Evolutionary conservation across 2,797 vertebrate genomes (phyloP), one percentile per base, ranked within the genome.

Genomic region (Halcyon smyrnensis): DNA sequence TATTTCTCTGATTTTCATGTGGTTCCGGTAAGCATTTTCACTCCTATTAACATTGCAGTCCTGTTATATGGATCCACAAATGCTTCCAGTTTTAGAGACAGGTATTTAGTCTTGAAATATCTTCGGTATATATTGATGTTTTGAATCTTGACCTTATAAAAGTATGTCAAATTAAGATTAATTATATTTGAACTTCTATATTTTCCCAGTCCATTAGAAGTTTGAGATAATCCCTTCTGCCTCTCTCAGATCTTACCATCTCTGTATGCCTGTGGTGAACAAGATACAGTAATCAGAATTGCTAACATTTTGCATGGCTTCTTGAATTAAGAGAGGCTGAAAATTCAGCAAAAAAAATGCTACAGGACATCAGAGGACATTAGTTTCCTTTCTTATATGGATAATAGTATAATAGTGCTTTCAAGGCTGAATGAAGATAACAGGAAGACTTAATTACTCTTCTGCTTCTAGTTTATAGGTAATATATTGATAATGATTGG

Each of bases 121-220:
- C 43, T 87, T 68, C 45, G 36, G 18, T 68, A 64, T 84, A 91
- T 76, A n/a, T 54, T 63, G 21, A 39, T 43, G 14, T 57, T 93
- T 30, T 36, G 32, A 91, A 54, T 27, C 88, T 69, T 97, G 54
- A 87, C 51, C 59, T 78, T 70, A 63, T 59, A 71, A 87, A 92
- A 82, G 14, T 39, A 78, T 85, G 36, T 70, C 32, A 96, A 89
- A 88, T 76, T 87, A 85, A 73, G 45, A 90, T 90, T 82, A 95
- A 94, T 84, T 91, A 81, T 53, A 81, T 85, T 65, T 91, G 3
- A 5, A 12, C 4, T 20, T 81, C 85, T 80, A 12, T 77, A 74
- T 73, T 86, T 74, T 56, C 41, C 27, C n/a, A 64, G 34, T 68
- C 13, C 6, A 54, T 83, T 84, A 90, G 56, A 93, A 93, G 23